Base-by-base conservation (phyloP, 2,797 vertebrate species). In the Tokudaia tokunoshimensis region DNA sequence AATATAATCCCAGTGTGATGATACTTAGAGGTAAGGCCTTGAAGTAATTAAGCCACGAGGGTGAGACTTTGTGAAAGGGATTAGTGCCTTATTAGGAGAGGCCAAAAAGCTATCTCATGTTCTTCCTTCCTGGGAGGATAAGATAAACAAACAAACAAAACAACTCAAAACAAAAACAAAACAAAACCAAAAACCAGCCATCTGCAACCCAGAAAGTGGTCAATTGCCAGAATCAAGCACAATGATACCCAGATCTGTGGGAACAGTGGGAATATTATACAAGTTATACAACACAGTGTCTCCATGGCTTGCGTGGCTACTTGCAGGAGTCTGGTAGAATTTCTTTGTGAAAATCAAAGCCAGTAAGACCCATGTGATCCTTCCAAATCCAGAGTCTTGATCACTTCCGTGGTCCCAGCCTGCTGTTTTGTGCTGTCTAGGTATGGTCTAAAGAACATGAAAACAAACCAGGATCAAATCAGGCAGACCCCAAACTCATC, bases 311-410 rank as follows among this genome's bases (percentile, higher is more conserved):
- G 55, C 52, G 15, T 17, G 72, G 47, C n/a, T 52, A 13, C 29
- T 70, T 63, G 37, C 29, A 44, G 26, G 10, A 91, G 63, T 79
- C 78, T 92, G 52, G 76, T 10, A 41, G 67, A 61, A 22, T 15
- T 65, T n/a, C 74, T 81, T 84, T 61, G 59, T 70, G 79, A 96
- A 96, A 79, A 26, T 78, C 52, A 89, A 65, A 89, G 57, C 89
- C n/a, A 83, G 41, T 75, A 37, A 87, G 55, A 89, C 7, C n/a
- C 65, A 44, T 79, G 22, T 37, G 37, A 89, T 9, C 31, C 63
- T 83, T 50, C 86, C 61, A 52, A 93, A 89, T 82, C 47, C 57
- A 67, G 80, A 83, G 44, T 37, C 70, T 61, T 74, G 37, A 17
- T 11, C 1, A 5, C 29, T 37, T 41, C 41, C 14, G 3, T 19